Conservation (phyloP, 2,888 invertebrate genomes). For the Mycogona germanica region DNA sequence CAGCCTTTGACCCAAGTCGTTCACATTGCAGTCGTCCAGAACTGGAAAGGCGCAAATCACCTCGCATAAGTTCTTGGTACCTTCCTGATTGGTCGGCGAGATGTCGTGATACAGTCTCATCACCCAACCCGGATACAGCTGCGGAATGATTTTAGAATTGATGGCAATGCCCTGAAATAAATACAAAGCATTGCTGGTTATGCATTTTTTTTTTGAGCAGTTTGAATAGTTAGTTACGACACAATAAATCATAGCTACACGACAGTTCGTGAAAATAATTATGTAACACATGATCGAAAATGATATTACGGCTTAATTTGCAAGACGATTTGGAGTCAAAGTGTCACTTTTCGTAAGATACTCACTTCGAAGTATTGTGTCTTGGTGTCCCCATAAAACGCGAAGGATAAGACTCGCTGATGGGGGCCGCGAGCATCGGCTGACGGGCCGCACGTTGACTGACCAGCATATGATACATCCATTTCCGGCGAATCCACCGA, state of each 20-base stretch:
- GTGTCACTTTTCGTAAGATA: too few species aligned
- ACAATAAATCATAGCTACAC: too few species aligned
- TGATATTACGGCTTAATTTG: too few species aligned
- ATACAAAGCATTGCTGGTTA: neutral
- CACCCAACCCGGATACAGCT: conserved; percentile 15
- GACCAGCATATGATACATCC: too few species aligned
- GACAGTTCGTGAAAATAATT: too few species aligned
- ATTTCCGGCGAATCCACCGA: too few species aligned
- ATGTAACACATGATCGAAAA: too few species aligned
- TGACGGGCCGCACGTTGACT: neutral
- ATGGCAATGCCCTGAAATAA: conserved; percentile 2
- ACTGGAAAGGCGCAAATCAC: conserved; percentile 1
- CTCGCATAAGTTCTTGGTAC: neutral
- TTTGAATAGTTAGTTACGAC: too few species aligned
- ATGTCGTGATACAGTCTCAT: conserved; percentile 19
- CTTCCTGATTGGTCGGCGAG: neutral
- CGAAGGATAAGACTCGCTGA: neutral
- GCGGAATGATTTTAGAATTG: neutral
- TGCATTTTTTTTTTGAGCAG: too few species aligned
- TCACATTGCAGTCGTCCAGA: conserved; percentile 12
- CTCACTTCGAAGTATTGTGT: conserved; percentile 1
- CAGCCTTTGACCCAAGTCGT: neutral
- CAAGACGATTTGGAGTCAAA: too few species aligned
- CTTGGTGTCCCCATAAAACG: conserved; percentile 7
- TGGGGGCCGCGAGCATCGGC: neutral